Base-by-base conservation (phyloP, 2,113 vertebrate species). In the Chrysemys picta region DNA sequence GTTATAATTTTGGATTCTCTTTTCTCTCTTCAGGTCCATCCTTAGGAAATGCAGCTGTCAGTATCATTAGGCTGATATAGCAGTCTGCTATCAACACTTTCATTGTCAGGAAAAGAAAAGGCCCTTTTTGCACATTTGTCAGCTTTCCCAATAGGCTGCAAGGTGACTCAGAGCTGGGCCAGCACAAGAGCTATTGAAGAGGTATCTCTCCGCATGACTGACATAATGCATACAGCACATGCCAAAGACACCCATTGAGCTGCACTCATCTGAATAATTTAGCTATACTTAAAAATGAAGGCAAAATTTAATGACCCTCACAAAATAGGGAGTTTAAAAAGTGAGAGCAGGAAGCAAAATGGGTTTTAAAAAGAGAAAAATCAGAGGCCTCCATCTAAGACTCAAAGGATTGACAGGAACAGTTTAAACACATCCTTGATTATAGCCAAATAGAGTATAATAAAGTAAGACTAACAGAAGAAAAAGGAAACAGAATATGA, bases 401-500 rank as follows among this genome's bases (percentile, higher is more conserved):
- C 79, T 95, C 17, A 54, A 90, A 82, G 80, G 85, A 80, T 96
- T 96, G 92, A 89, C 84, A 97, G 29, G 85, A 50, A 89, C n/a
- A 88, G 31, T 50, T 69, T 93, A 94, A 92, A 92, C 82, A 95
- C 94, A 97, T 94, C 93, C 95, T 88, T 96, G 87, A 93, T 94
- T 87, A 91, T 22, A 90, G 90, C 94, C 94, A 98, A 98, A 95
- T 90, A 54, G 24, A 82, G 88, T 94, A 91, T 92, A 97, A 83
- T 89, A 95, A 88, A 96, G 56, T 81, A 91, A 94, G 92, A 95
- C 84, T 93, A 94, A 92, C n/a, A 93, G 56, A 92, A 93, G 93
- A 62, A 82, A 90, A 84, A 88, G 85, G 89, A 95, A 91, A 87
- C 93, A 93, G 91, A 92, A 90, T 91, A 88, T 82, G 92, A 75